Evolutionary conservation across 2,113 vertebrate species (phyloP).

Genomic region (Hippocampus mohnikei): DNA sequence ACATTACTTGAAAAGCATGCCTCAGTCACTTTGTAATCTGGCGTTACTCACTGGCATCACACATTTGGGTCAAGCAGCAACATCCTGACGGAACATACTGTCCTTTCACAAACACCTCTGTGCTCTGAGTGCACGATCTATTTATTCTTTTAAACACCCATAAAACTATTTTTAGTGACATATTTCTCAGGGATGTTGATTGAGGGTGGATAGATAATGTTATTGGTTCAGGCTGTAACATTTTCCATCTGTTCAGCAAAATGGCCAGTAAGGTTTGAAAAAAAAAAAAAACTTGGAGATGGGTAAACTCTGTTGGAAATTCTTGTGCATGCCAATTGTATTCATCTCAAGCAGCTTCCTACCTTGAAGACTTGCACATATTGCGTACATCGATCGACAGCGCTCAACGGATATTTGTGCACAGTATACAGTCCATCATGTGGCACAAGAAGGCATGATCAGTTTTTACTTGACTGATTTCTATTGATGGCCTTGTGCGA

Average conservation of each 20-base stretch:
- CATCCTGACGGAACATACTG: constrained; percentile 30
- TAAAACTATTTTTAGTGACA: not conserved
- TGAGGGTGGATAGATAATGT: not conserved
- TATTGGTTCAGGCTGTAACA: not conserved
- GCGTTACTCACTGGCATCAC: constrained; percentile 44
- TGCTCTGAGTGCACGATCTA: not conserved
- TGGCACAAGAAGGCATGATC: too few species aligned
- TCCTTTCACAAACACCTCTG: constrained; percentile 5
- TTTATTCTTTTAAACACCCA: constrained; percentile 4
- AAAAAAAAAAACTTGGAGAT: not conserved
- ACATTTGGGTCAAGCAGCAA: constrained; percentile 57
- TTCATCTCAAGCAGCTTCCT: too few species aligned
- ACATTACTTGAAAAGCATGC: constrained; percentile 22
- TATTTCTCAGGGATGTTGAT: not conserved
- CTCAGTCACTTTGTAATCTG: constrained; percentile 48
- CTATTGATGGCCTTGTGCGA: too few species aligned
- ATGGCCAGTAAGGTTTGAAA: not conserved
- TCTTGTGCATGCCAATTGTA: too few species aligned
- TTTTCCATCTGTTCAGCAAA: not conserved
- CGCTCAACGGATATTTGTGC: too few species aligned
- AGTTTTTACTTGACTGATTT: too few species aligned
- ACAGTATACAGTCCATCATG: too few species aligned
- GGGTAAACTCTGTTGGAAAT: too few species aligned
- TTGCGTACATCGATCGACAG: too few species aligned
- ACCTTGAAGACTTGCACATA: too few species aligned